Evolutionary conservation across 2,113 vertebrate genomes (phyloP).

Genomic region (Oncorhynchus mykiss): DNA sequence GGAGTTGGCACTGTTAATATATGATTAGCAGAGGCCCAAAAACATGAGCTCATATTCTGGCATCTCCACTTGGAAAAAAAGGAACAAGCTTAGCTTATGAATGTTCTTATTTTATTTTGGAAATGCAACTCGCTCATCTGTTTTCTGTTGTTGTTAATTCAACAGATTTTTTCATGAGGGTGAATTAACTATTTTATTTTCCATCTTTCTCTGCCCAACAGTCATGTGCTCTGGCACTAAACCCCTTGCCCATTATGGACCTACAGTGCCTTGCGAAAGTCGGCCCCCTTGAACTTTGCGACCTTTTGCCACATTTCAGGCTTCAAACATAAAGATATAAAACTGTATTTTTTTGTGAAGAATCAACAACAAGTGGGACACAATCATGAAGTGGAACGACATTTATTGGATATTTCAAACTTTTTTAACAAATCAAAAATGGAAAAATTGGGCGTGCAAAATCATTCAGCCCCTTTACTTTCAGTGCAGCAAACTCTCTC

Average conservation of each 20-base stretch:
- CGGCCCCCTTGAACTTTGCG: no score
- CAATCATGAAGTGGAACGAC: no score
- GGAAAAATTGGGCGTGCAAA: no score
- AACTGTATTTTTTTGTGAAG: no score
- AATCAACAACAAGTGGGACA: no score
- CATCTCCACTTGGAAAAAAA: slow-evolving; percentile 23
- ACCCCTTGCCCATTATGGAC: slow-evolving; percentile 16
- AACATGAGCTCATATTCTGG: slow-evolving; percentile 69
- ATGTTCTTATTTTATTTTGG: slow-evolving; percentile 60
- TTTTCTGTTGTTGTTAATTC: slow-evolving; percentile 65
- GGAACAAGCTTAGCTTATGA: slow-evolving; percentile 15
- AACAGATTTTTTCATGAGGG: slow-evolving; percentile 52
- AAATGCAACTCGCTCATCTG: slow-evolving; percentile 69
- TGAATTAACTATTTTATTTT: slow-evolving; percentile 53
- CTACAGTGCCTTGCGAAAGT: not conserved
- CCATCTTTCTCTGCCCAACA: slow-evolving; percentile 38
- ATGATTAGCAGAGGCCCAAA: slow-evolving; percentile 59
- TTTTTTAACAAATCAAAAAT: no score
- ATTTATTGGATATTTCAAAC: no score
- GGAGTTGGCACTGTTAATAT: slow-evolving; percentile 66
- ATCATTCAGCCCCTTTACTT: no score
- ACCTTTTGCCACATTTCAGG: no score
- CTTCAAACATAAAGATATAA: no score
- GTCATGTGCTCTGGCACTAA: slow-evolving; percentile 54
- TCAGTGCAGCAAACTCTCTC: no score